Base-by-base conservation (phyloP, 2,797 vertebrate genomes). In the Falco cherrug region DNA sequence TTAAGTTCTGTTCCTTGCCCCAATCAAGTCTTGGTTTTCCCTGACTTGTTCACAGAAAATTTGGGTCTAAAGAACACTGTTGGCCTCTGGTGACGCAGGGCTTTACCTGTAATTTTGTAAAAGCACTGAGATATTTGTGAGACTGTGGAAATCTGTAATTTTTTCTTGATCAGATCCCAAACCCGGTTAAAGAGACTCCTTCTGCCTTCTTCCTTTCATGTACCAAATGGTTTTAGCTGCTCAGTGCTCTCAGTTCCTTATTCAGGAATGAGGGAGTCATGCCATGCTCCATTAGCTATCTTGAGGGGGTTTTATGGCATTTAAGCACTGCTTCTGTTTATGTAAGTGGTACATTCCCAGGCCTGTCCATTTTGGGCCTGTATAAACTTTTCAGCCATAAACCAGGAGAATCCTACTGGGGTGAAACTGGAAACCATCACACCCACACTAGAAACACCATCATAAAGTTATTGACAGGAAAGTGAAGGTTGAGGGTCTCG, bases 351-450 rank as follows among this genome's bases (percentile, higher is more conserved):
- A 5, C 14, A 1, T 94, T 96, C 87, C 82, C 79, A 96, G 91
- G 90, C 50, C 83, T 1, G 4, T 65, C 83, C 59, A 50, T 94
- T 92, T 83, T 87, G 50, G 63, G 74, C 51, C 86, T 43, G 29
- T 84, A 43, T 59, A 96, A 78, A 53, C 9, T 84, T 96, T 87
- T 81, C 3, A 0, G 71, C 45, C 9, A 3, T 96, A 96, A 97
- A 96, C 76, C 65, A 84, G 79, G 76, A 86, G 84, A 95, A 94
- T 90, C 70, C 77, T 88, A 9, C 50, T 77, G 87, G 80, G 57
- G 68, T 6, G 65, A 87, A 94, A 96, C 84, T 75, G 88, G 80
- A 95, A 92, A 71, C 93, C 87, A 76, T 93, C 57, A 87, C 89
- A 47, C 70, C 77, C 84, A 50, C 67, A 22, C 70, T 70, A 57